phyloP scores from a whole-genome alignment of 1,140 invertebrate genomes.

The Ceratina calcarata region DNA sequence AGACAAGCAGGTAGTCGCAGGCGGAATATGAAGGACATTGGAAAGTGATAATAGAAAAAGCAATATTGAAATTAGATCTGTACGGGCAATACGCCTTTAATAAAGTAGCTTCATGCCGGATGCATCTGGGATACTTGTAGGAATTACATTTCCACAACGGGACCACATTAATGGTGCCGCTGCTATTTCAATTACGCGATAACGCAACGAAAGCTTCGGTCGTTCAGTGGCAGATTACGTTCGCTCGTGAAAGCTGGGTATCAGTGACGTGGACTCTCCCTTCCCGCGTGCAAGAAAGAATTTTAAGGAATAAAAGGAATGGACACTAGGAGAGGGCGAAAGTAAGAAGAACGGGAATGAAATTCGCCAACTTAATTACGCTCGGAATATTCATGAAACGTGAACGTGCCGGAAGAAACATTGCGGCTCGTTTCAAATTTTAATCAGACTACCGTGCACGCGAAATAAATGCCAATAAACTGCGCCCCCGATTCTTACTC shows the following conservation, averaged over 20 bases:
- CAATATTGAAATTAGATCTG: conserved; percentile 20
- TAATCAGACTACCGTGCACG: not conserved
- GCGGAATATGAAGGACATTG: not conserved
- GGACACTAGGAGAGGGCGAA: not conserved
- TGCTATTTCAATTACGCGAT: conserved; percentile 55
- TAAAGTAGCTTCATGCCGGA: conserved; percentile 29
- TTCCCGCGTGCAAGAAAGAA: not conserved
- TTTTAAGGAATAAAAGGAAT: no score
- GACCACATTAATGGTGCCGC: conserved; percentile 25
- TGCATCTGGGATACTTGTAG: conserved; percentile 14
- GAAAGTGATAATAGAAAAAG: conserved; percentile 8
- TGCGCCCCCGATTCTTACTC: not conserved
- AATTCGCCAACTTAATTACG: conserved; percentile 1
- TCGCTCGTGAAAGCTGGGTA: no score
- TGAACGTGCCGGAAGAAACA: not conserved
- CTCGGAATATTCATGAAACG: conserved; percentile 9
- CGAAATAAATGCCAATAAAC: conserved; percentile 17
- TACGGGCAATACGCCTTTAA: conserved; percentile 30
- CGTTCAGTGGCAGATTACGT: conserved; percentile 15
- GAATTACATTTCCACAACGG: conserved; percentile 33
- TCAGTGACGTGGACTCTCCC: not conserved
- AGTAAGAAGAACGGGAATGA: not conserved
- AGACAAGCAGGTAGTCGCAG: not conserved
- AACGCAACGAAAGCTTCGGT: conserved; percentile 35
- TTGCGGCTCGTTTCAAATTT: conserved; percentile 11